Base-by-base conservation (phyloP, 2,888 invertebrate species). In the Phyllotreta striolata region DNA sequence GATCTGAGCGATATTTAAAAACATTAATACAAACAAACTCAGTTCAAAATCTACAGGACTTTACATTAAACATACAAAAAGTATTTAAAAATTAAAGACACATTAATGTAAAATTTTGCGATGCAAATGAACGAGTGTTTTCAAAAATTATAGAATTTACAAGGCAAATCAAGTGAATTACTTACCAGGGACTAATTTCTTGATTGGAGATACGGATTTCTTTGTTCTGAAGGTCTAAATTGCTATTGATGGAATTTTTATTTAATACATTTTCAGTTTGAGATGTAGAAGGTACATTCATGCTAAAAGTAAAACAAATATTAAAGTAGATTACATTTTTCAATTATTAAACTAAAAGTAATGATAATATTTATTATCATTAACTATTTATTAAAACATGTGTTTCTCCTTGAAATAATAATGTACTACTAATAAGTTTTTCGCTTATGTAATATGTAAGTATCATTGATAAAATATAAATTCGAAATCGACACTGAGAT, bases 201-300 rank as follows among this genome's bases (percentile, higher is more conserved):
- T 59, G 40, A 40, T 43, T 12, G 9, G 57, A 47, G 38, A 49
- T 39, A 47, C 56, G 24, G 6, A 55, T 54, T 38, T 66, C 57
- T 38, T 66, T 57, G 39, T 62, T 63, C n/a, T 61, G 54, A 12
- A 55, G 34, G 47, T 57, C 64, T 66, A 59, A 57, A 41, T 59
- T 64, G 49, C 47, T 64, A 44, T 69, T 65, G 41, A 65, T 63
- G 9, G 62, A 55, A 54, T 67, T 65, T 51, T 66, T 66, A 38
- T 63, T 68, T 37, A 52, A 44, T 35, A 64, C 62, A 46, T 59
- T 64, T 39, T 61, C 51, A 43, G 68, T 62, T 61, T 73, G 72
- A 34, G 68, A 69, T 57, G 75, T 75, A 52, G 75, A 76, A 62
- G 75, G 75, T 58, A 69, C 63, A 66, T 67, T 73, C 63, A 68